A percentile compares a stretch with the other conserved stretches of the same genome.
Conservation (phyloP, 2,797 vertebrate species). For the Syndactyla subalaris region DNA sequence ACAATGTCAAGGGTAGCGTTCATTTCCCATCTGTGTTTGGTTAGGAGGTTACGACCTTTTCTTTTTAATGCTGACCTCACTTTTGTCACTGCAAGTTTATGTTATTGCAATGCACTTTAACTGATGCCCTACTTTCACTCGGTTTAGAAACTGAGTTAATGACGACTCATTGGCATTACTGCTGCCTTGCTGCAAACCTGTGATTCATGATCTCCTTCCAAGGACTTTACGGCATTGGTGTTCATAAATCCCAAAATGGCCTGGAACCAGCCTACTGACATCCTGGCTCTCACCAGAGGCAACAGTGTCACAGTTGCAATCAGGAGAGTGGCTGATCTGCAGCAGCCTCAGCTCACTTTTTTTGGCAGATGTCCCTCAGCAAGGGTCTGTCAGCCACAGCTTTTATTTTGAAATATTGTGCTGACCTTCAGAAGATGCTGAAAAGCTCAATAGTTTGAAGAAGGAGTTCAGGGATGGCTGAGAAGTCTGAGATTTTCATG, state of each 20-base stretch:
- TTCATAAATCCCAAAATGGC: slow-evolving; percentile 54
- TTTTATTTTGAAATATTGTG: slow-evolving; percentile 39
- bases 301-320: slow-evolving; percentile 58
- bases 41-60: slow-evolving; percentile 56
- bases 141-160: slow-evolving; percentile 54
- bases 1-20: slow-evolving; percentile 10
- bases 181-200: slow-evolving; percentile 36
- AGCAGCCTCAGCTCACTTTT: slow-evolving; percentile 17
- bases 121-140: slow-evolving; percentile 62
- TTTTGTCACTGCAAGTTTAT: slow-evolving; percentile 58
- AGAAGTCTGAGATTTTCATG: not conserved
- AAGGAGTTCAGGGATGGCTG: not conserved
- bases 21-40: slow-evolving; percentile 53
- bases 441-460: slow-evolving; percentile 4
- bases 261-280: slow-evolving; percentile 54
- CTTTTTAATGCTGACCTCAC: slow-evolving; percentile 58
- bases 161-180: slow-evolving; percentile 37
- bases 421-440: slow-evolving; percentile 48
- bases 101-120: slow-evolving; percentile 67
- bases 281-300: slow-evolving; percentile 36
- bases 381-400: not conserved
- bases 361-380: slow-evolving; percentile 54
- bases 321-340: slow-evolving; percentile 39
- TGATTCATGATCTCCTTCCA: slow-evolving; percentile 59
- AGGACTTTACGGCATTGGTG: slow-evolving; percentile 23